Evolutionary conservation across 2,888 invertebrate species (phyloP), one percentile per base, ranked within the genome.

Genomic region (Limnephilus rhombicus): DNA sequence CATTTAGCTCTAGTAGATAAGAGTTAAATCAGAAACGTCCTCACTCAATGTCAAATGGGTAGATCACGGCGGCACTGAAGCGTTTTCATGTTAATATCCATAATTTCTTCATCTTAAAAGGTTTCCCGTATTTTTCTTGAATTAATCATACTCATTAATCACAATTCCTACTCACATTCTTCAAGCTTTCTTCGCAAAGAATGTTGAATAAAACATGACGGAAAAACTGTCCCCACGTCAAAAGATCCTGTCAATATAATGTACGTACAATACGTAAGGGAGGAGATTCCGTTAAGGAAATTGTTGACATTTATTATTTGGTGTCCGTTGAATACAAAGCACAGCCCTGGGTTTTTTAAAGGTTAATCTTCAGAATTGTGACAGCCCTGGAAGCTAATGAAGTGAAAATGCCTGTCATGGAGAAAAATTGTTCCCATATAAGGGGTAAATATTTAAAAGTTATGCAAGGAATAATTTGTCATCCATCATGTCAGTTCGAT

Each of bases 281-380:
- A 29, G n/a, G 3, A 31, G 87, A 29, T 15, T 80, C 88, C 80
- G 80, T 37, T 89, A 68, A 89, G 92, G 91, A 92, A 92, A 92
- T 91, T 92, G 92, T 92, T 91, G 89, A 91, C 91, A 92, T 92
- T 92, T 92, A 91, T 92, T 91, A 92, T 89, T 85, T 91, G 91
- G 85, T 91, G 88, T 82, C 91, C 83, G 89, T 85, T 83, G 45
- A 89, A 92, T 88, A 85, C 81, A 81, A 80, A 86, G 68, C 31
- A 37, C 24, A 80, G 12, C 45, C 87, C 45, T 80, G 68, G 34
- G 24, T 37, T 45, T 37, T 34, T 37, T 37, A 13, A 80, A 37
- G 88, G 88, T 80, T 89, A 89, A 89, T 89, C 68, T 89, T 24
- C 68, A 68, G 68, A 68, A 7, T 68, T 80, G 31, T 89, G 88